Conservation (phyloP, 2,113 vertebrate species). For the Amia ocellicauda region DNA sequence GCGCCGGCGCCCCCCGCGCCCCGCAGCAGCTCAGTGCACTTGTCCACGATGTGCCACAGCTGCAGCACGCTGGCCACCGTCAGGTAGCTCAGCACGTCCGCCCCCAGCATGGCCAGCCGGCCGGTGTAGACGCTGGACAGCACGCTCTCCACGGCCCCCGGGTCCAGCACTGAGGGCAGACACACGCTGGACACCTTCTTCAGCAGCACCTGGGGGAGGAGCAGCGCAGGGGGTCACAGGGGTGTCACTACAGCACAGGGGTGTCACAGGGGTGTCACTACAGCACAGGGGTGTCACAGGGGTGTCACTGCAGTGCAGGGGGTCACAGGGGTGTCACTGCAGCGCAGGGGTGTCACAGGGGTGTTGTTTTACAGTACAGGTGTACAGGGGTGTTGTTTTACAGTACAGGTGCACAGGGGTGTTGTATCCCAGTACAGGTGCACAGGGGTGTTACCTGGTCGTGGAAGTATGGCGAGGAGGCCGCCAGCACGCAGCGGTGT, state of each 20-base stretch:
- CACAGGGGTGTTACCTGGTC: conserved; percentile 63
- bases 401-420: too few species aligned
- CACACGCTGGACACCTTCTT: conserved; percentile 72
- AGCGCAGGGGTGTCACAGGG: too few species aligned
- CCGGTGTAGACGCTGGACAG: conserved; percentile 71
- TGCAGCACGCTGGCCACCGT: conserved; percentile 75
- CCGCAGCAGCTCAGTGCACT: conserved; percentile 70
- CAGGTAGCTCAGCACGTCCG: conserved; percentile 73
- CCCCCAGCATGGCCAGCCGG: conserved; percentile 68
- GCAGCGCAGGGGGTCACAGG: background rate
- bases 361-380: too few species aligned
- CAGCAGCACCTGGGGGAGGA: conserved; percentile 56
- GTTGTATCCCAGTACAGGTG: too few species aligned
- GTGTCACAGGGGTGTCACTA: background rate
- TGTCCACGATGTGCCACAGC: conserved; percentile 79
- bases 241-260: background rate
- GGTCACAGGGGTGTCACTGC: too few species aligned
- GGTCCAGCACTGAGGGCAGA: conserved; percentile 71
- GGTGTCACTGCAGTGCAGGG: background rate
- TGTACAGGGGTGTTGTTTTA: too few species aligned
- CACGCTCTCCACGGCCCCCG: conserved; percentile 68
- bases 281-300: background rate
- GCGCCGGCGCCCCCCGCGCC: conserved; percentile 48
- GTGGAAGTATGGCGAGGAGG: conserved; percentile 77
- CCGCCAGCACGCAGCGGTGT: conserved; percentile 74